Evolutionary conservation across 2,797 vertebrate species (phyloP).

Genomic region (Cossypha polioptera): DNA sequence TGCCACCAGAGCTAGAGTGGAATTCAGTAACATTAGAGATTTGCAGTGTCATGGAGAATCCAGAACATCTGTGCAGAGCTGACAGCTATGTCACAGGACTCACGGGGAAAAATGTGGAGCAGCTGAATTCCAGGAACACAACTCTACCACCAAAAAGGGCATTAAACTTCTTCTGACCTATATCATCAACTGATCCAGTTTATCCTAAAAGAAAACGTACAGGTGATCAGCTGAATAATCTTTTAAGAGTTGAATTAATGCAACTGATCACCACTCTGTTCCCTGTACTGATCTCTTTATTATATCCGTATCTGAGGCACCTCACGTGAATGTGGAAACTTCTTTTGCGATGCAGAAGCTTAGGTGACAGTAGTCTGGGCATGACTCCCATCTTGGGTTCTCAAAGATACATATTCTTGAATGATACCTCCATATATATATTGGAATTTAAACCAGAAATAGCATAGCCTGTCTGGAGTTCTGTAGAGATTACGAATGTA

Average conservation of each 20-base stretch:
- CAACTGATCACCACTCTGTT: background rate
- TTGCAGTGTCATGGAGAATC: background rate
- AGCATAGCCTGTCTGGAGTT: background rate
- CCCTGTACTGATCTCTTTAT: background rate
- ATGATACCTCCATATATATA: background rate
- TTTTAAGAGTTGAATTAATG: background rate
- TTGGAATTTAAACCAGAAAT: background rate
- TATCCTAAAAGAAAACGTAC: background rate
- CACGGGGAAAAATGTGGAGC: fast-evolving
- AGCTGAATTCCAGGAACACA: background rate
- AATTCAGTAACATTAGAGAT: background rate
- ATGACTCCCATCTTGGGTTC: background rate
- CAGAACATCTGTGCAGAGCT: background rate
- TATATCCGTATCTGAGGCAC: background rate
- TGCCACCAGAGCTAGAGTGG: background rate
- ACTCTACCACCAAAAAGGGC: background rate
- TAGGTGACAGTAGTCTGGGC: background rate
- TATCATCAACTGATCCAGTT: background rate
- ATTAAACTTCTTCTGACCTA: background rate
- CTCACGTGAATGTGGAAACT: fast-evolving
- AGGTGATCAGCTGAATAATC: background rate
- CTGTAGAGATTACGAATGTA: background rate
- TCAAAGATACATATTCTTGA: background rate
- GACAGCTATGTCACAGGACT: background rate
- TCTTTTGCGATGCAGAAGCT: background rate